Percentiles rank a stretch among this genome's conserved stretches.
Conservation (phyloP, 1,140 invertebrate genomes). For the Dermatophagoides farinae region DNA sequence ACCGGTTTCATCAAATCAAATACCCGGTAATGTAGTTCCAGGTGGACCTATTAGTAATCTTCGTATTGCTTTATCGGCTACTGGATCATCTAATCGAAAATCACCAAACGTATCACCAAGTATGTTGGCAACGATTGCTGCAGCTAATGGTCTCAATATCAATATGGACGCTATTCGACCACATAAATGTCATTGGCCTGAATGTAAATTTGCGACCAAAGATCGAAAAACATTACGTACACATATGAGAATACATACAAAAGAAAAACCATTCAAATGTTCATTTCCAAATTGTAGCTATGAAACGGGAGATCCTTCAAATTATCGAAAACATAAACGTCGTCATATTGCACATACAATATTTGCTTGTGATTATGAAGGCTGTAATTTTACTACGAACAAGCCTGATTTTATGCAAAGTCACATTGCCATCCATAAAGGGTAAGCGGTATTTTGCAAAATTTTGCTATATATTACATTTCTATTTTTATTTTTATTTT, state of each 20-base stretch:
- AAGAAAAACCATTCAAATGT: constrained; percentile 22
- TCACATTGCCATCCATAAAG: constrained; percentile 4
- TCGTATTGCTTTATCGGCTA: not conserved
- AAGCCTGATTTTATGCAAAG: constrained; percentile 9
- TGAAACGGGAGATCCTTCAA: constrained; percentile 3
- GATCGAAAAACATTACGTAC: constrained; percentile 46
- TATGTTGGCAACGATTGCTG: constrained; percentile 6
- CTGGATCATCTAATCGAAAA: not conserved
- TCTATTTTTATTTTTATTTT: not conserved
- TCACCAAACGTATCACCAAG: not conserved
- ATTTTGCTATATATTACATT: not conserved
- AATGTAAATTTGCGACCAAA: constrained; percentile 29
- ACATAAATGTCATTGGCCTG: constrained; percentile 22
- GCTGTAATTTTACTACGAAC: constrained; percentile 6
- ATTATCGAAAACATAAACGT: constrained; percentile 2
- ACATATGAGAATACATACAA: constrained; percentile 84
- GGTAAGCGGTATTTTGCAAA: not conserved
- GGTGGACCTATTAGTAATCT: constrained; percentile 1
- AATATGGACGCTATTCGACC: constrained; percentile 8
- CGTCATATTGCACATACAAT: constrained; percentile 6
- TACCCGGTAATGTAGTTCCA: no score
- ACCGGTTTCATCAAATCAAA: no score
- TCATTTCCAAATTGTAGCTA: constrained; percentile 8
- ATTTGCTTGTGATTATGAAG: constrained; percentile 5
- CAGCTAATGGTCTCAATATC: constrained; percentile 2